Evolutionary conservation across 2,888 invertebrate genomes (phyloP), one percentile per base, ranked within the genome.

Genomic region (Norana najaformis): DNA sequence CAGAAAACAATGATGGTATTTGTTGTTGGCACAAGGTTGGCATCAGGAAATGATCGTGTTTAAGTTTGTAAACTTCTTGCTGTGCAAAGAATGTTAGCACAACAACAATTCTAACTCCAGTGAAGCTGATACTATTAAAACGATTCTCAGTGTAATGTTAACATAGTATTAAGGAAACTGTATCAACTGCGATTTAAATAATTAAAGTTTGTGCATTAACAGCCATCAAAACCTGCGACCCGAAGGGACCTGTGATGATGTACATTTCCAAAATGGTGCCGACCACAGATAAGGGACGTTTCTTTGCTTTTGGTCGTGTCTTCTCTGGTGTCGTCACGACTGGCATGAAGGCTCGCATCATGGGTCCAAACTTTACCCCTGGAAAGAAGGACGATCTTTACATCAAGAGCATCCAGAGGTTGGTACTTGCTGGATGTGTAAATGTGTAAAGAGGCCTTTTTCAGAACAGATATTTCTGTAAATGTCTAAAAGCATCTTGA

Each of bases 241-340:
- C 99, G 30, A 97, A 98, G 93, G 99, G 97, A 88, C 99, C 99
- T 34, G 96, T 99, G 91, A 99, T 99, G 99, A 99, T 99, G 99
- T 99, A 99, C 96, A 96, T 99, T 93, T 98, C 98, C 89, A 99
- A 99, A 96, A 99, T 99, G 99, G 99, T 99, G 95, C 99, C 99
- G 93, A 99, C 99, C 34, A 97, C 98, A 30, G 99, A 99, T 95
- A 99, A 99, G 96, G 99, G 99, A 92, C 97, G 99, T 95, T 99
- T 99, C 97, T 99, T 99, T 95, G 99, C 99, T 91, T 99, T 99
- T 95, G 99, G 99, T 89, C 98, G 99, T 96, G 99, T 99, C 47
- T 99, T 99, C 96, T 97, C 99, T 93, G 99, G 99, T 94, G 98
- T 97, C 95, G 96, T 97, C 18, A 93, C 94, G 69, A 96, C 96